Conservation (phyloP, 2,888 invertebrate genomes). For the Epinotia ramella region DNA sequence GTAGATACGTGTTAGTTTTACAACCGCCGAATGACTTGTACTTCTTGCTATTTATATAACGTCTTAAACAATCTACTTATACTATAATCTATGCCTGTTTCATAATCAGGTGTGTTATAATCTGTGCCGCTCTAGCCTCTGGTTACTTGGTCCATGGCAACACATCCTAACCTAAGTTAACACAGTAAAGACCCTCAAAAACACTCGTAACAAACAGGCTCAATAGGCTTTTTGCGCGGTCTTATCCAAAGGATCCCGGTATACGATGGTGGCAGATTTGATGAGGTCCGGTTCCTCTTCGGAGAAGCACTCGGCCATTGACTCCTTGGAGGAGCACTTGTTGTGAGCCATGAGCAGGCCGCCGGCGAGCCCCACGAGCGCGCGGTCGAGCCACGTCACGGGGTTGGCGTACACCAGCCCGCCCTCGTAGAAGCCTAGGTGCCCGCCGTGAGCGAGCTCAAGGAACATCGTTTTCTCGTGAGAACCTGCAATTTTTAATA, state of each 20-base stretch:
- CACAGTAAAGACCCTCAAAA: constrained; percentile 15
- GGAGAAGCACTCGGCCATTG: constrained; percentile 45
- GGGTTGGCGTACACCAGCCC: constrained; percentile 94
- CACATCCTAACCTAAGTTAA: not conserved
- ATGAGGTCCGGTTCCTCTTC: constrained; percentile 78
- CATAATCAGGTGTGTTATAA: too few species aligned
- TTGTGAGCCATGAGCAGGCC: constrained; percentile 88
- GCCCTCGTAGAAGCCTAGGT: constrained; percentile 97
- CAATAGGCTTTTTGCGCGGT: constrained; percentile 26
- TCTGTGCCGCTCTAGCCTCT: not conserved
- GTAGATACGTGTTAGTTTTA: not conserved
- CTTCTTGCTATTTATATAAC: not conserved
- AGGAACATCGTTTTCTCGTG: constrained; percentile 89
- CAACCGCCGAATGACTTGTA: too few species aligned
- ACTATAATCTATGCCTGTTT: not conserved
- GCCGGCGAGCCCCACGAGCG: constrained; percentile 92
- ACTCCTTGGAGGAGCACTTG: constrained; percentile 69
- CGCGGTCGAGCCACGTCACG: constrained; percentile 96
- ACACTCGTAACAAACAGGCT: not conserved
- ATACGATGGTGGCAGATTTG: constrained; percentile 74
- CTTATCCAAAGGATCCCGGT: constrained; percentile 75
- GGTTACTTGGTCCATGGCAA: constrained; percentile 24
- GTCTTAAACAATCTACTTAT: not conserved
- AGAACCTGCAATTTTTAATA: constrained; percentile 81
- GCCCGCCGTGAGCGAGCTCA: constrained; percentile 96